Evolutionary conservation across 2,113 vertebrate genomes (phyloP), one percentile per base, ranked within the genome.

Genomic region (Pelecanus crispus): DNA sequence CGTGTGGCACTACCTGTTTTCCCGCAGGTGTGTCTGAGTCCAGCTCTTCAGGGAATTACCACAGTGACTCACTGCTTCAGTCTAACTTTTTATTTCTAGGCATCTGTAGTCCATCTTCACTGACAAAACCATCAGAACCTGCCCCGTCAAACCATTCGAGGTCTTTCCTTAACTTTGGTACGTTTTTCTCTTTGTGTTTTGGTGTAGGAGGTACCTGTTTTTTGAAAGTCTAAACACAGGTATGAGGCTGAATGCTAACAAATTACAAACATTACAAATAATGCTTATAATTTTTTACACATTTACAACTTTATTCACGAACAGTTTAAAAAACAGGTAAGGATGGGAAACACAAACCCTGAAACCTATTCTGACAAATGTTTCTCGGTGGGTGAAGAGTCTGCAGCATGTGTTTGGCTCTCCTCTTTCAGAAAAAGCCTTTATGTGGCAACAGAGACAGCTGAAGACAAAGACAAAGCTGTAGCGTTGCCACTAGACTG

Each of bases 141-240:
- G 81, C 90, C 91, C 89, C 74, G 1, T 67, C 97, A 75, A 97
- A 89, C 88, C 92, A 90, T 13, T 45, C 59, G 0, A 97, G 96
- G 45, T 95, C 97, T 65, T 92, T 98, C 94, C 72, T 98, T 47
- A 98, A 91, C 67, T 98, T 98, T 90, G 98, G 98, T 98, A 98
- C 38, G 98, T 88, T 67, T 81, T 91, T 13, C 18, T 68, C 40
- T 70, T 83, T 1, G 3, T 58, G 24, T 59, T 92, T 78, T 28
- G 22, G 10, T 12, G 36, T 31, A 29, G 29, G n/a, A 81, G 78
- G 32, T 58, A 20, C 15, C 22, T 25, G 42, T 1, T 18, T 53
- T 61, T 74, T 34, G 6, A 44, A 52, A 72, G 45, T 19, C 31
- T 40, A 42, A 79, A 63, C 29, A 31, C 25, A 65, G 66, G 25